Percentiles rank a stretch among this genome's conserved stretches.
These are phyloP conservation scores for Drosophila cyrtoloma DNA, from an alignment of 2,888 invertebrate species.

Conservation along the genomic window DNA sequence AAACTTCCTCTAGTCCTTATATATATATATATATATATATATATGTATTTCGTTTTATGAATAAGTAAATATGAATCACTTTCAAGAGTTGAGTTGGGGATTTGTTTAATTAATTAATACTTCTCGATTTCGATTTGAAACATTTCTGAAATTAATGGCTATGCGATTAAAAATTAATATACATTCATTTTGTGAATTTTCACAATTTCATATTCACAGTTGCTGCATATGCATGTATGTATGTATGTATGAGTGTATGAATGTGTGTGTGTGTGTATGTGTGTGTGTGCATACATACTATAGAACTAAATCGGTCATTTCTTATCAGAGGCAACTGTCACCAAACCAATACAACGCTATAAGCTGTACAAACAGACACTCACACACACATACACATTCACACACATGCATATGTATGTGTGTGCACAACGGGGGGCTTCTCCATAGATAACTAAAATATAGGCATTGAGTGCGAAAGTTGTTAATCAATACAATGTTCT, in stretches of 20 bases:
- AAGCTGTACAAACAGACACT: conserved; percentile 2
- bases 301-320: conserved; percentile 72
- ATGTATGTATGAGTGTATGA: neutral
- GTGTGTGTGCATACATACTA: conserved; percentile 7
- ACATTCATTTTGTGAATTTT: neutral
- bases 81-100: no score
- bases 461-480: conserved; percentile 59
- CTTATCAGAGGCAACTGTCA: conserved; percentile 56
- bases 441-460: conserved; percentile 30
- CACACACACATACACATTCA: neutral
- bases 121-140: neutral
- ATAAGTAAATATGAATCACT: no score
- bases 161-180: neutral
- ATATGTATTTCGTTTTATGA: no score
- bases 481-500: conserved; percentile 62
- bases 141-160: neutral
- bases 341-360: conserved; percentile 6
- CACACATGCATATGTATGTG: neutral
- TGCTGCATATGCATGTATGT: neutral
- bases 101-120: no score
- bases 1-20: no score
- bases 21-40: no score
- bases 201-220: conserved; percentile 8
- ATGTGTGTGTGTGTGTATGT: neutral
- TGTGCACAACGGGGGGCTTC: conserved; percentile 25